Evolutionary conservation across 2,888 invertebrate species (phyloP).

Genomic region (Melinaea menophilus): DNA sequence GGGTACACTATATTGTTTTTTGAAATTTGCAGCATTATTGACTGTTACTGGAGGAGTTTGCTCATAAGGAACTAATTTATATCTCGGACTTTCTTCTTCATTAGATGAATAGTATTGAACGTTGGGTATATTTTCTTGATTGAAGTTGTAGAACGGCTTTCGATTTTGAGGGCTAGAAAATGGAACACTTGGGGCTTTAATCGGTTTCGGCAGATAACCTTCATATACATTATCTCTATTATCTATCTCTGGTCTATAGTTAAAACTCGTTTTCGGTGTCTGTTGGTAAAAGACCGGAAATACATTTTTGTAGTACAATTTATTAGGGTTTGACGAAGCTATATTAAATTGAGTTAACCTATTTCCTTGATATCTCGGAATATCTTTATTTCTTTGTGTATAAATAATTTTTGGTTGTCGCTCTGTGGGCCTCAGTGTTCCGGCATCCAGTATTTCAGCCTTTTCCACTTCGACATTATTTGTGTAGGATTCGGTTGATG

Average conservation of each 20-base stretch:
- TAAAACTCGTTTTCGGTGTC: slow-evolving; percentile 44
- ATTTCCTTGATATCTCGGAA: slow-evolving; percentile 71
- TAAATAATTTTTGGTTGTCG: slow-evolving; percentile 59
- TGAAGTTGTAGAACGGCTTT: slow-evolving; percentile 56
- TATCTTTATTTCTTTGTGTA: slow-evolving; percentile 52
- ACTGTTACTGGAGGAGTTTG: slow-evolving; percentile 66
- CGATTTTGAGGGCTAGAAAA: slow-evolving; percentile 42
- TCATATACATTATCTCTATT: slow-evolving; percentile 47
- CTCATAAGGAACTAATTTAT: slow-evolving; percentile 71
- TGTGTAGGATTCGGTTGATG: slow-evolving; percentile 49
- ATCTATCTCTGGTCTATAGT: slow-evolving; percentile 48
- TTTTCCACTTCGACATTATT: slow-evolving; percentile 66
- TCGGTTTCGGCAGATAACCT: slow-evolving; percentile 48
- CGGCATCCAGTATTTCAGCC: slow-evolving; percentile 59
- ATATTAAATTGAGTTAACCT: slow-evolving; percentile 69
- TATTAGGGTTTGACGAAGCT: slow-evolving; percentile 67
- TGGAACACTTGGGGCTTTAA: slow-evolving; percentile 45
- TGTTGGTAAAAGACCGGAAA: slow-evolving; percentile 47
- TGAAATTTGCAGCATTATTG: slow-evolving; percentile 40
- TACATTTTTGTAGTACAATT: slow-evolving; percentile 60
- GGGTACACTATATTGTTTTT: slow-evolving; percentile 46
- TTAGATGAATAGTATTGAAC: slow-evolving; percentile 62
- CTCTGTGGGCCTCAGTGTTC: slow-evolving; percentile 42
- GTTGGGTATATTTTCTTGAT: slow-evolving; percentile 51
- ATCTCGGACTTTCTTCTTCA: slow-evolving; percentile 58